Conservation (phyloP, 2,888 invertebrate genomes). For the Invenusta paracnida region DNA sequence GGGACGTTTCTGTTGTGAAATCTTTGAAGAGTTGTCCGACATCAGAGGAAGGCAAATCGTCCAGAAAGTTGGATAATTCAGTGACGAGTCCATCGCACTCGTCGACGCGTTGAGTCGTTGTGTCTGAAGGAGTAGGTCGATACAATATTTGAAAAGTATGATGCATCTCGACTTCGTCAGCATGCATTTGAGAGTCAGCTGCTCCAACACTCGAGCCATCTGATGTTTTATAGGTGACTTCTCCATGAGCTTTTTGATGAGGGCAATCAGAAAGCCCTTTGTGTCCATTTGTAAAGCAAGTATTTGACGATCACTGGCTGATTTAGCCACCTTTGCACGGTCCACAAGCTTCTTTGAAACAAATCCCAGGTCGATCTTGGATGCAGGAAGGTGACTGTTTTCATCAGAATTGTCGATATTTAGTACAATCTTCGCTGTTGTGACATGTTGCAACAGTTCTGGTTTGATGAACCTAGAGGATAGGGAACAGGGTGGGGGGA, state of each 20-base stretch:
- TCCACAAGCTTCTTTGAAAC: not conserved
- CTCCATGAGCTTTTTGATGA: constrained; percentile 5
- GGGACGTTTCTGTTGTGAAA: not conserved
- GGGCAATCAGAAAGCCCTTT: not conserved
- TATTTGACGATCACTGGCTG: not conserved
- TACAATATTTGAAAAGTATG: constrained; percentile 11
- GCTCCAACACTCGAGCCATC: constrained; percentile 9
- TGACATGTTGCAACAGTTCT: not conserved
- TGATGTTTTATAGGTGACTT: constrained; percentile 5
- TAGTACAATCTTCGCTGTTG: not conserved
- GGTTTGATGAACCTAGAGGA: not conserved
- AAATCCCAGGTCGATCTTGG: not conserved
- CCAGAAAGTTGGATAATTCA: constrained; percentile 19
- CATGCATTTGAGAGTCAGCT: not conserved
- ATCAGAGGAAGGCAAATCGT: not conserved
- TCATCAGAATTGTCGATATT: not conserved
- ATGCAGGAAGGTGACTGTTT: not conserved
- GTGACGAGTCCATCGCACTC: constrained; percentile 1
- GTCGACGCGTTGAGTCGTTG: not conserved
- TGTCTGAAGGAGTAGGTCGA: constrained; percentile 12
- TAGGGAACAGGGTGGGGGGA: not conserved
- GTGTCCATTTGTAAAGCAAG: not conserved
- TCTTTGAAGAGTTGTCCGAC: not conserved
- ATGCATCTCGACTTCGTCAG: constrained; percentile 13
- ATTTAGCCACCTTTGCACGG: not conserved